Percentiles rank a stretch among this genome's conserved stretches.
phyloP scores from a whole-genome alignment of 2,113 vertebrate species.

The Perca schrenkii region DNA sequence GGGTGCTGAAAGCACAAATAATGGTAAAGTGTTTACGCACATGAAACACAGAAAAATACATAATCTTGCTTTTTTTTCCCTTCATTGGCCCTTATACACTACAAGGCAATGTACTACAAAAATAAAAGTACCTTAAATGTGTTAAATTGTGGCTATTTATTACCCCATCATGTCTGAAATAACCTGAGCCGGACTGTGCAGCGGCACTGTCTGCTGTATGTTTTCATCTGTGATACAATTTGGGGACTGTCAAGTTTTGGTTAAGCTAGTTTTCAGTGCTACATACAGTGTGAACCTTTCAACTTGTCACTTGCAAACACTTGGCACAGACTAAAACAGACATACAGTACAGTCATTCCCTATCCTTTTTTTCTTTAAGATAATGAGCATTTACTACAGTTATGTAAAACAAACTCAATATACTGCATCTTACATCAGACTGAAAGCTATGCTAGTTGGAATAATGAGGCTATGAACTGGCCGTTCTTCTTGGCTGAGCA shows the following conservation, averaged over 20 bases:
- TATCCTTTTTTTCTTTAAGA: conserved; percentile 13
- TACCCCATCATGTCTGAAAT: conserved; percentile 9
- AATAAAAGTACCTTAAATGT: conserved; percentile 17
- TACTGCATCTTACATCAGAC: neutral
- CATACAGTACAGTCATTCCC: conserved; percentile 25
- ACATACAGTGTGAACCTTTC: conserved; percentile 48
- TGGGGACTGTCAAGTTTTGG: conserved; percentile 38
- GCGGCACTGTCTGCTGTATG: neutral
- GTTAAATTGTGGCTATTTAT: neutral
- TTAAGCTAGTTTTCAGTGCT: conserved; percentile 69
- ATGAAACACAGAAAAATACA: neutral
- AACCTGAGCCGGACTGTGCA: conserved; percentile 54
- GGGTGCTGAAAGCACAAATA: neutral
- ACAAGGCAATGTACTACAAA: conserved; percentile 24
- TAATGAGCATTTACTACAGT: conserved; percentile 15
- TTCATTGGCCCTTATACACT: neutral
- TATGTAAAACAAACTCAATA: conserved; percentile 36
- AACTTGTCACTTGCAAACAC: conserved; percentile 47
- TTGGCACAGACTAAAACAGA: conserved; percentile 43
- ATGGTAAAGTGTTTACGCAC: neutral
- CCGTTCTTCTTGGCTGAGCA: conserved; percentile 47
- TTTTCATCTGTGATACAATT: conserved; percentile 36
- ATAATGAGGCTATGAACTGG: conserved; percentile 32
- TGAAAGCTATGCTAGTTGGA: conserved; percentile 31
- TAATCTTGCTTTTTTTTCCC: neutral